Evolutionary conservation across 2,888 invertebrate genomes (phyloP).

Genomic region (Ormyrus labotus): DNA sequence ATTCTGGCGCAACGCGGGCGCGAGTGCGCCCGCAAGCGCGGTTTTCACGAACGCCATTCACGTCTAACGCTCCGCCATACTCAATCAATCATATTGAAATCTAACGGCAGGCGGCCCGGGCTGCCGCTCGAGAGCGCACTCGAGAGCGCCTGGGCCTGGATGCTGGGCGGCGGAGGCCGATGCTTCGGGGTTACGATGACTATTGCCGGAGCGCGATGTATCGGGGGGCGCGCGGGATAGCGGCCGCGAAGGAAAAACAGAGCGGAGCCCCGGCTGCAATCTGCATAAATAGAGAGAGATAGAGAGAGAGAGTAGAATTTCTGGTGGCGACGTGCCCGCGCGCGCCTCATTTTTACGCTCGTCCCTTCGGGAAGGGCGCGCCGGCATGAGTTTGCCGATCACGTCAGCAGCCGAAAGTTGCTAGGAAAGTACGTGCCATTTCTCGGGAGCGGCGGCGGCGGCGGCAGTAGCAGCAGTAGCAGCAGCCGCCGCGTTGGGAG

Average conservation of each 20-base stretch:
- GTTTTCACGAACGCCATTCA: slow-evolving; percentile 63
- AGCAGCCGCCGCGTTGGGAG: slow-evolving; percentile 64
- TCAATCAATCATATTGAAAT: slow-evolving; percentile 72
- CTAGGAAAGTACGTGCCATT: slow-evolving; percentile 71
- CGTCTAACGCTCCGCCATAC: slow-evolving; percentile 64
- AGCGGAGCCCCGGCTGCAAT: no score
- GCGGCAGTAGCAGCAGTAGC: slow-evolving; percentile 39
- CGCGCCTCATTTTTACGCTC: not conserved
- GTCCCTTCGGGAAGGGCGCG: not conserved
- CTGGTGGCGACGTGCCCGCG: no score
- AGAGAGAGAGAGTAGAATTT: no score
- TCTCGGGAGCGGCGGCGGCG: slow-evolving; percentile 57
- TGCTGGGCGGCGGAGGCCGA: no score
- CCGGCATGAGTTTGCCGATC: slow-evolving; percentile 72
- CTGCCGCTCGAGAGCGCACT: not conserved
- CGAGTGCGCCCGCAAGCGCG: slow-evolving; percentile 26
- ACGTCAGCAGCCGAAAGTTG: slow-evolving; percentile 69
- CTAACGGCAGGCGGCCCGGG: slow-evolving; percentile 44
- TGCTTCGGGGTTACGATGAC: not conserved
- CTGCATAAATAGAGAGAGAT: no score
- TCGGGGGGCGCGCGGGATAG: not conserved
- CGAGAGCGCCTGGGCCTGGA: no score
- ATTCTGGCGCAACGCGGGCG: not conserved
- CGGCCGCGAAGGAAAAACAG: no score
- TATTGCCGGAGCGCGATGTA: not conserved